Base-by-base conservation (phyloP, 2,888 invertebrate genomes). In the Nephrotoma flavescens region DNA sequence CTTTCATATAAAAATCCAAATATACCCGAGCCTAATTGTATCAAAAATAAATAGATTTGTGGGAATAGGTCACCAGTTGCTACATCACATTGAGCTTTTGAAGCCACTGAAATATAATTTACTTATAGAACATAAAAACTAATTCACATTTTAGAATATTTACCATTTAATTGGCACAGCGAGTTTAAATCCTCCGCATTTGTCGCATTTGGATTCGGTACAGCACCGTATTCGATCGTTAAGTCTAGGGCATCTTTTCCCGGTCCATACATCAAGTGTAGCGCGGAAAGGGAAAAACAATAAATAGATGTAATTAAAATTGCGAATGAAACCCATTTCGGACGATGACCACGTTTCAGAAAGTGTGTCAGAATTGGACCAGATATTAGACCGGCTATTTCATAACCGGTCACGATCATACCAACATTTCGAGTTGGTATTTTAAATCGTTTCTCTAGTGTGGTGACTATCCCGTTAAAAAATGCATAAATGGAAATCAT, bases 381-480 rank as follows among this genome's bases (percentile, higher is more conserved):
- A 87, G 93, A 93, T 87, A 94, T 91, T 87, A 94, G 90, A 89
- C 94, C 93, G 88, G 94, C 94, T 89, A 94, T 93, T 90, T 95
- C 94, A 89, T 94, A 94, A 45, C 94, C 94, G 87, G 94, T 93
- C 87, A 93, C 93, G 89, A 94, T 94, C 88, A 94, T 91, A 88
- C 94, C 94, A 89, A 93, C 93, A 0, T 94, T 94, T 89, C 93
- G 92, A 87, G 94, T 94, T 2, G 94, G 93, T 89, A 94, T 94
- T 90, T 93, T 94, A 90, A 94, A 94, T 88, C 94, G 91, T 89
- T 94, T 94, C 89, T 94, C 84, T 5, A 84, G 41, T 31, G 84
- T 84, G 2, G 41, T 84, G 5, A 84, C n/a, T 41, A 31, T 84
- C 94, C 94, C 94, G 88, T 93, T 94, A 89, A 94, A 94, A 89